Evolutionary conservation across 2,797 vertebrate species (phyloP).

Genomic region (Rachycentron canadum): DNA sequence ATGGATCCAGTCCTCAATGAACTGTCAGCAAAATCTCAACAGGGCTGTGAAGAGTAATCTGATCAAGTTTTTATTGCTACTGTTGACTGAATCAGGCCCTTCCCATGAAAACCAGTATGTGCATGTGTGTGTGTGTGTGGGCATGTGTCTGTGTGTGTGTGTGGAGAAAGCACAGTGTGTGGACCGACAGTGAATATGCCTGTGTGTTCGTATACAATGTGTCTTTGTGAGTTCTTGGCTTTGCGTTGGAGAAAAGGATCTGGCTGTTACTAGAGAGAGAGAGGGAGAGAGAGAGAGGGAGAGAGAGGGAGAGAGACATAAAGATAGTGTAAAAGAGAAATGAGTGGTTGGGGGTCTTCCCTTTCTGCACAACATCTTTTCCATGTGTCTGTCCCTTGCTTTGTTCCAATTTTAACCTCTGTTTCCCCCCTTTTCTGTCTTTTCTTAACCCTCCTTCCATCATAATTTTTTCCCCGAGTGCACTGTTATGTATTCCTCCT

Average conservation of each 20-base stretch:
- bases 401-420: conserved; percentile 37
- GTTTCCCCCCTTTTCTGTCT: conserved; percentile 21
- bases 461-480: conserved; percentile 1
- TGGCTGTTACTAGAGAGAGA: conserved; percentile 46
- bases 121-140: conserved; percentile 28
- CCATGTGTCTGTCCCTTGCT: conserved; percentile 21
- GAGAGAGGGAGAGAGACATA: too few relatives aligned
- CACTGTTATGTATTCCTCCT: neutral
- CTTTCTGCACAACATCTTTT: conserved; percentile 40
- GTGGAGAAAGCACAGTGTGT: conserved; percentile 45
- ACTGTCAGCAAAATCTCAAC: conserved; percentile 54
- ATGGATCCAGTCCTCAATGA: conserved; percentile 34
- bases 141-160: conserved; percentile 20
- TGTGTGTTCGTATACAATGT: conserved; percentile 81
- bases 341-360: conserved; percentile 29
- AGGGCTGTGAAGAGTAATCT: conserved; percentile 69
- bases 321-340: too few relatives aligned
- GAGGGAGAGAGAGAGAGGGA: conserved; percentile 11
- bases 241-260: conserved; percentile 72
- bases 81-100: conserved; percentile 78
- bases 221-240: conserved; percentile 83
- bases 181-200: conserved; percentile 66
- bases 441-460: conserved; percentile 34
- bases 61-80: conserved; percentile 74
- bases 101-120: conserved; percentile 65